phyloP scores from a whole-genome alignment of 2,797 vertebrate genomes.

The Rhadinocentrus ornatus region DNA sequence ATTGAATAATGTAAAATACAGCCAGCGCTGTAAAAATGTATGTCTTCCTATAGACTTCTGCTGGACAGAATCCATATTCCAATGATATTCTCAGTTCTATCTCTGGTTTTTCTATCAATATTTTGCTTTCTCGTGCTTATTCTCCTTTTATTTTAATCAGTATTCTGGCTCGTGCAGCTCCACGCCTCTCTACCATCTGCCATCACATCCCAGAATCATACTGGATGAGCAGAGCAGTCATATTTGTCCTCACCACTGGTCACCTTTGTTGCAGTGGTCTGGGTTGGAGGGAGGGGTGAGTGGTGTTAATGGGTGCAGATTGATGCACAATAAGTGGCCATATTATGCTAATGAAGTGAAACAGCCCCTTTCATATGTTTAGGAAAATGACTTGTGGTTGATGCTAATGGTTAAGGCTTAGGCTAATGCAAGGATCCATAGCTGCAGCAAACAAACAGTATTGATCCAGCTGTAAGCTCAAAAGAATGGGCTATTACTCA shows the following conservation, averaged over 20 bases:
- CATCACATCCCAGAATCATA: constrained; percentile 53
- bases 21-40: constrained; percentile 31
- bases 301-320: constrained; percentile 66
- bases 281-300: constrained; percentile 5
- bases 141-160: constrained; percentile 64
- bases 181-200: constrained; percentile 67
- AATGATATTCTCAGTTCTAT: constrained; percentile 33
- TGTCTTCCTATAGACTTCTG: constrained; percentile 21
- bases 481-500: constrained; percentile 32
- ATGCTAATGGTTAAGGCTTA: constrained; percentile 62
- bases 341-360: constrained; percentile 71
- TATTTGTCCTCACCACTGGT: constrained; percentile 65
- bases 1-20: constrained; percentile 67
- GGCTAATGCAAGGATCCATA: constrained; percentile 53
- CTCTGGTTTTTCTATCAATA: constrained; percentile 10
- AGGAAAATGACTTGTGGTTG: constrained; percentile 64
- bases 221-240: constrained; percentile 52
- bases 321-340: constrained; percentile 70
- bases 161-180: constrained; percentile 65
- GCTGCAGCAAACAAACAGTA: constrained; percentile 30
- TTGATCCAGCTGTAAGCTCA: constrained; percentile 45
- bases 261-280: constrained; percentile 29
- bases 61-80: not conserved
- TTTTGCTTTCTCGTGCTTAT: not conserved
- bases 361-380: constrained; percentile 74